Evolutionary conservation across 1,140 invertebrate species (phyloP).

Genomic region (Chlorops oryzae): DNA sequence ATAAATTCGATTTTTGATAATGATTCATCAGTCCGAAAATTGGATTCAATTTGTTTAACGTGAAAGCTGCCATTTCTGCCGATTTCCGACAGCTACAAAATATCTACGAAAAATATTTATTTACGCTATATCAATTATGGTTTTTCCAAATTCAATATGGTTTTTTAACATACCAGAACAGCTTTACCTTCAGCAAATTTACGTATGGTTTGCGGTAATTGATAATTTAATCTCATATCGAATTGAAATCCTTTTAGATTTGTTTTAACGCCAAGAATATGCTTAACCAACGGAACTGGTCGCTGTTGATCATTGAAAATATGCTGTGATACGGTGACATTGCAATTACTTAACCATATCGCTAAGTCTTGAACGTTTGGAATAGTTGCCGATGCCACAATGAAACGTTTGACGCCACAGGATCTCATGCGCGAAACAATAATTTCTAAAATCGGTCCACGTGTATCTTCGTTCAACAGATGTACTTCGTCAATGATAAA

Average conservation of each 20-base stretch:
- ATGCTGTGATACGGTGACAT: conserved; percentile 4
- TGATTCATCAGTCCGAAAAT: neutral
- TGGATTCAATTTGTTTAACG: neutral
- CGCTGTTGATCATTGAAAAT: conserved; percentile 55
- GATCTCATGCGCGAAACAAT: conserved; percentile 73
- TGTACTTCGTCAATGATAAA: conserved; percentile 82
- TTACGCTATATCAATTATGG: neutral
- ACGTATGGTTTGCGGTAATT: conserved; percentile 61
- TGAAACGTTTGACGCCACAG: conserved; percentile 54
- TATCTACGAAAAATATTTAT: conserved; percentile 48
- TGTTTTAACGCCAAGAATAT: conserved; percentile 62
- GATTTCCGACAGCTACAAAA: conserved; percentile 75
- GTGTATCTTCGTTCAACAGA: conserved; percentile 60
- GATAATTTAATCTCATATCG: conserved; percentile 70
- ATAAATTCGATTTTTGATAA: neutral
- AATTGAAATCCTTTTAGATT: conserved; percentile 63
- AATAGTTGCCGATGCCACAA: conserved; percentile 74
- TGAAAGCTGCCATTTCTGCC: conserved; percentile 59
- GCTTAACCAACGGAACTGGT: conserved; percentile 65
- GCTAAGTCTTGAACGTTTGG: conserved; percentile 72
- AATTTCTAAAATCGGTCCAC: conserved; percentile 72
- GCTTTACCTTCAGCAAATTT: conserved; percentile 68
- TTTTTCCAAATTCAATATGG: no score
- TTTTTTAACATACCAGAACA: conserved; percentile 56
- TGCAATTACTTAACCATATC: conserved; percentile 51